These are phyloP conservation scores for Adineta ricciae DNA, from an alignment of 2,888 invertebrate species.

Conservation along the genomic window DNA sequence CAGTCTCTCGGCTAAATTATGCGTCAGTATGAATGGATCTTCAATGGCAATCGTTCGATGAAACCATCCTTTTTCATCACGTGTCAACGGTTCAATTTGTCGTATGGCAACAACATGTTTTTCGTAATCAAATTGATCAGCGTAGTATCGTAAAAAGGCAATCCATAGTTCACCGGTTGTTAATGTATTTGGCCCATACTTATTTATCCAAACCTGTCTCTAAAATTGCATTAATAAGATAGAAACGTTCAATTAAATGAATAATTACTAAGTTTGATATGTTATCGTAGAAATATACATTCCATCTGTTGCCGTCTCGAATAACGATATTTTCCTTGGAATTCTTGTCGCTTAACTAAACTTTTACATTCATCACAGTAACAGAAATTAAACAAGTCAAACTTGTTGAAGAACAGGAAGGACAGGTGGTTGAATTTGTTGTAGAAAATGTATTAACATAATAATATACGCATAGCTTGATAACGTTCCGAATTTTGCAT, in stretches of 20 bases:
- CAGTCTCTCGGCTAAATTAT: slow-evolving; percentile 57
- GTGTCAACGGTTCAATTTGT: slow-evolving; percentile 50
- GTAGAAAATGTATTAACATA: slow-evolving; percentile 57
- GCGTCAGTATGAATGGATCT: slow-evolving; percentile 57
- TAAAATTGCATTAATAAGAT: not conserved
- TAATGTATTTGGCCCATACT: slow-evolving; percentile 47
- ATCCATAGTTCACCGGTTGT: slow-evolving; percentile 54
- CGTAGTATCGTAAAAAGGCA: slow-evolving; percentile 55
- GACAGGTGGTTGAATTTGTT: slow-evolving; percentile 55
- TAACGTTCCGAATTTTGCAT: slow-evolving; percentile 57
- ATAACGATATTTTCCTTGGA: not conserved
- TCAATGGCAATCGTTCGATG: slow-evolving; percentile 55
- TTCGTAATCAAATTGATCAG: slow-evolving; percentile 53
- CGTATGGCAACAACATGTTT: slow-evolving; percentile 53
- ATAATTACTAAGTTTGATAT: not conserved
- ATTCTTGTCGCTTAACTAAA: not conserved
- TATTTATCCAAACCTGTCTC: slow-evolving; percentile 33
- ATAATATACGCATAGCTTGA: slow-evolving; percentile 58
- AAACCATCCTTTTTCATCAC: slow-evolving; percentile 56
- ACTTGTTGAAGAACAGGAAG: slow-evolving; percentile 56
- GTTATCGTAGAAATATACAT: not conserved
- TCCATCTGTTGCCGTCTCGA: not conserved
- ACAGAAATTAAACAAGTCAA: not conserved
- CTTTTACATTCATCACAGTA: not conserved
- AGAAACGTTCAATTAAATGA: not conserved